These are phyloP conservation scores for Pachyramphus minor DNA, from an alignment of 2,113 vertebrate species.

Conservation along the genomic window DNA sequence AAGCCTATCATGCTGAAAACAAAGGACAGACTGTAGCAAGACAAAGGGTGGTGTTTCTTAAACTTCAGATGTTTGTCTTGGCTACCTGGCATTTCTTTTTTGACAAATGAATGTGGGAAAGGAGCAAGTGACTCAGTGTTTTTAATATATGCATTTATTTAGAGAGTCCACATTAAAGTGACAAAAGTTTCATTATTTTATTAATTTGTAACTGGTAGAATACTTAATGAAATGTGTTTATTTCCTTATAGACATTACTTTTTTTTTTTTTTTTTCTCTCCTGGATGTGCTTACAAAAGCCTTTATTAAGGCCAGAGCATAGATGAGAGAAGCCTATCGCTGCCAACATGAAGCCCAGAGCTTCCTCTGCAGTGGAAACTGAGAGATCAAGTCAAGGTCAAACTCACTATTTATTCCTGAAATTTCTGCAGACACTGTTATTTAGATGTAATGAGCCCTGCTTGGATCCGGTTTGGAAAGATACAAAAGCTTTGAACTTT, in stretches of 20 bases:
- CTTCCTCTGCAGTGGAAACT: conserved; percentile 47
- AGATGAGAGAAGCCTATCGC: neutral
- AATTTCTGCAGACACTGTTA: conserved; percentile 60
- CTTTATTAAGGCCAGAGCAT: neutral
- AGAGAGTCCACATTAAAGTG: neutral
- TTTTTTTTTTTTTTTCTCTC: neutral
- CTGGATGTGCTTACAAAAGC: neutral
- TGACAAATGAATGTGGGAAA: neutral
- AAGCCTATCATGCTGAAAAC: neutral
- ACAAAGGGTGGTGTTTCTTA: neutral
- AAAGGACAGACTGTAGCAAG: neutral
- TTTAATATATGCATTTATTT: neutral
- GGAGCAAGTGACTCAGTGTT: neutral
- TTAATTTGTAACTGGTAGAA: neutral
- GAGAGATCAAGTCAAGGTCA: conserved; percentile 57
- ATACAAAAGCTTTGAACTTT: conserved; percentile 44
- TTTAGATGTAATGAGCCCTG: conserved; percentile 56
- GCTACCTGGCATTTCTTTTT: neutral
- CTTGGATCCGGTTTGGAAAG: conserved; percentile 40
- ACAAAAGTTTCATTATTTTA: neutral
- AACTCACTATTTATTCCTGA: conserved; percentile 52
- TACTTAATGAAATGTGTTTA: neutral
- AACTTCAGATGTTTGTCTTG: neutral
- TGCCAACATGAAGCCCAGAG: conserved; percentile 47
- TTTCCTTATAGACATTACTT: neutral